These are phyloP conservation scores for Ennomos erosarius DNA, from an alignment of 2,888 invertebrate species.

Conservation along the genomic window DNA sequence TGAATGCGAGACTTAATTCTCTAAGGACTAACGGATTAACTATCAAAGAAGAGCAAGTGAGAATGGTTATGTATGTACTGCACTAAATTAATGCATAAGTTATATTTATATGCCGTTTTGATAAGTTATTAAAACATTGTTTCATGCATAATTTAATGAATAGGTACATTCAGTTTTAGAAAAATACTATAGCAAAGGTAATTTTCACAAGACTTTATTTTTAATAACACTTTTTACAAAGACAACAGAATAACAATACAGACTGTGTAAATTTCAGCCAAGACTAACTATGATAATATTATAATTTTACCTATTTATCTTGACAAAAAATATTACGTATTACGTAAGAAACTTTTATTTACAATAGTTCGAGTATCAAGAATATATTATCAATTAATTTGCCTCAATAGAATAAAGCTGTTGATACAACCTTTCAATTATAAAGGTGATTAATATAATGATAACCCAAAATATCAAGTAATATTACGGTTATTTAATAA, in stretches of 20 bases:
- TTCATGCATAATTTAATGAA: too few relatives aligned
- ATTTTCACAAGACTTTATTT: background rate
- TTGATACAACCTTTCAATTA: conserved; percentile 56
- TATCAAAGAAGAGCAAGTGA: too few relatives aligned
- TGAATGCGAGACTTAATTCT: too few relatives aligned
- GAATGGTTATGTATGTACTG: too few relatives aligned
- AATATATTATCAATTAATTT: conserved; percentile 60
- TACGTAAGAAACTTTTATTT: conserved; percentile 64
- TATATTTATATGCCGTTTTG: too few relatives aligned
- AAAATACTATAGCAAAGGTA: too few relatives aligned
- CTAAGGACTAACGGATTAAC: too few relatives aligned
- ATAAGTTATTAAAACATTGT: too few relatives aligned
- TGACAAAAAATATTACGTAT: conserved; percentile 52
- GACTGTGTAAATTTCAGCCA: conserved; percentile 36
- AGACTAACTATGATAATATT: conserved; percentile 24
- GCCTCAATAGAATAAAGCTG: conserved; percentile 57
- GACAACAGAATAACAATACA: conserved; percentile 35
- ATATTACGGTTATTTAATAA: background rate
- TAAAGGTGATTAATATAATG: conserved; percentile 25
- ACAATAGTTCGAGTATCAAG: conserved; percentile 81
- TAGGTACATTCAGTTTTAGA: too few relatives aligned
- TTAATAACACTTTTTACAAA: background rate
- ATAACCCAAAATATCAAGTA: conserved; percentile 13
- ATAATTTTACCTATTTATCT: conserved; percentile 36
- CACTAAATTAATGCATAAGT: too few relatives aligned